Conservation (phyloP, 2,888 invertebrate genomes). For the Drosophila fulvimacula region DNA sequence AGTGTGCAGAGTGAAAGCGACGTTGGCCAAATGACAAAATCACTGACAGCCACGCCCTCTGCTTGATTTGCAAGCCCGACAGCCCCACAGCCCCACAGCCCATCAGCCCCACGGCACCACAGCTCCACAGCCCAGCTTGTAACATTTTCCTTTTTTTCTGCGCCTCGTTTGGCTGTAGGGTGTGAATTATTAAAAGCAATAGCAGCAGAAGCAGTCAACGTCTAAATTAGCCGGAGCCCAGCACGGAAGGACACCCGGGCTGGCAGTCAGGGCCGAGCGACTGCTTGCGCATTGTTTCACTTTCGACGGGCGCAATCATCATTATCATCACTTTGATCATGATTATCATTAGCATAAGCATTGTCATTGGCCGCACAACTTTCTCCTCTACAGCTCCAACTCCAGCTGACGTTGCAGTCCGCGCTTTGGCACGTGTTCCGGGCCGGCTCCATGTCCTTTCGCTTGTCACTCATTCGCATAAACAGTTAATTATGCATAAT, state of each 20-base stretch:
- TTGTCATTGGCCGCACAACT: slow-evolving; percentile 47
- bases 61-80: slow-evolving; percentile 23
- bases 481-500: slow-evolving; percentile 84
- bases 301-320: slow-evolving; percentile 70
- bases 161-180: slow-evolving; percentile 56
- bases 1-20: slow-evolving; percentile 74
- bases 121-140: not conserved
- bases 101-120: slow-evolving; percentile 8
- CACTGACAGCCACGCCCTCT: slow-evolving; percentile 46
- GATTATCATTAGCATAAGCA: slow-evolving; percentile 53
- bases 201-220: slow-evolving; percentile 46
- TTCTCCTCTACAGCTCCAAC: not conserved
- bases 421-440: slow-evolving; percentile 39
- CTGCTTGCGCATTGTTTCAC: slow-evolving; percentile 68
- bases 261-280: slow-evolving; percentile 28
- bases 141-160: slow-evolving; percentile 52
- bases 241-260: slow-evolving; percentile 34
- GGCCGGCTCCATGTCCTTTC: slow-evolving; percentile 67
- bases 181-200: slow-evolving; percentile 79
- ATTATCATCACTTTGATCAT: slow-evolving; percentile 48
- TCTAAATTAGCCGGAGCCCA: slow-evolving; percentile 70
- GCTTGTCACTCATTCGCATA: slow-evolving; percentile 78
- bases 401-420: slow-evolving; percentile 3
- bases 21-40: slow-evolving; percentile 69
- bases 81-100: not conserved